These are phyloP conservation scores for Labroides dimidiatus DNA, from an alignment of 2,797 vertebrate genomes.

Conservation along the genomic window DNA sequence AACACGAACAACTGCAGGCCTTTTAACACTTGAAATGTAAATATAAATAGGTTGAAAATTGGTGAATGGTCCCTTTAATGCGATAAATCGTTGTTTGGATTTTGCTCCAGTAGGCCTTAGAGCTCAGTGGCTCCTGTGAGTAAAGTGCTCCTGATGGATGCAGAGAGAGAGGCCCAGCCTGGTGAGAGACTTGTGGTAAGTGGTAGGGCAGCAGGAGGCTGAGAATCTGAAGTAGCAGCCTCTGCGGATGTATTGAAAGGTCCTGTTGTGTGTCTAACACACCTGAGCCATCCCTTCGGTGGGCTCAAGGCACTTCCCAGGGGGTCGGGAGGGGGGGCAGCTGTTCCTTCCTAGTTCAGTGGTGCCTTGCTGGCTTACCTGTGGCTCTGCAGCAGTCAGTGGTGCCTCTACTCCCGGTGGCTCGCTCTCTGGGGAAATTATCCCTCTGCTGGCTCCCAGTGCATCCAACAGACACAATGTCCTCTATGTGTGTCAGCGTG, in stretches of 20 bases:
- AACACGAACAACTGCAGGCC: neutral
- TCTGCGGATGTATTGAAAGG: conserved; percentile 57
- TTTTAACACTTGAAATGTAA: neutral
- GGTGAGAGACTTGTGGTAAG: conserved; percentile 57
- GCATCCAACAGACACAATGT: conserved; percentile 63
- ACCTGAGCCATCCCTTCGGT: conserved; percentile 75
- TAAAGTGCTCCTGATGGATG: conserved; percentile 29
- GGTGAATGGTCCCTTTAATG: neutral
- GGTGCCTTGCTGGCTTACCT: conserved; percentile 73
- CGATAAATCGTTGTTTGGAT: conserved; percentile 18
- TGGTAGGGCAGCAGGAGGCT: conserved; percentile 62
- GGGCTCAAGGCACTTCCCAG: conserved; percentile 57
- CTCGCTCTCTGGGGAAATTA: conserved; percentile 73
- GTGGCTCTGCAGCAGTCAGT: conserved; percentile 71
- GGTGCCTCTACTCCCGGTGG: conserved; percentile 62
- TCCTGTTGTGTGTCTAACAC: conserved; percentile 59
- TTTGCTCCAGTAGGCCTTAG: conserved; percentile 3
- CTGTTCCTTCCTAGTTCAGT: conserved; percentile 68
- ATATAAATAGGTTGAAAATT: neutral
- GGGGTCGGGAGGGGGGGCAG: conserved; percentile 65
- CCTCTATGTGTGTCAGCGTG: conserved; percentile 4
- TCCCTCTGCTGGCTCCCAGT: conserved; percentile 62
- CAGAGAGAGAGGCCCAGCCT: conserved; percentile 24
- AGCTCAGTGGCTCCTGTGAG: conserved; percentile 19
- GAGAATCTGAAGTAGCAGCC: conserved; percentile 53